Conservation (phyloP, 2,113 vertebrate genomes). For the Rostratula benghalensis region DNA sequence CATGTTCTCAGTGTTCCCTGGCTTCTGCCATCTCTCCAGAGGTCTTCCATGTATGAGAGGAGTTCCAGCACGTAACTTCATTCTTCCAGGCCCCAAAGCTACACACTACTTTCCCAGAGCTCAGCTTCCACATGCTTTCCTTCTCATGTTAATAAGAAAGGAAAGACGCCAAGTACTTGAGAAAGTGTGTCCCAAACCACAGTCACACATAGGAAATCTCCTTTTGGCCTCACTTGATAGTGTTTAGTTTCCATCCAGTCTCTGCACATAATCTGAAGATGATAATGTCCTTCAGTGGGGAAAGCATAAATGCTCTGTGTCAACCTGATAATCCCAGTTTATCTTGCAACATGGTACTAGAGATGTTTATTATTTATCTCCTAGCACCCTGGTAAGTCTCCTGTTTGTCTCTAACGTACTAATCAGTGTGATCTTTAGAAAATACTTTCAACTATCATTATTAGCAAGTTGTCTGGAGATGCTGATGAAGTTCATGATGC, state of each 20-base stretch:
- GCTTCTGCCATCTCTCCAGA: background rate
- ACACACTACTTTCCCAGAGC: background rate
- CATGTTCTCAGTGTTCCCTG: background rate
- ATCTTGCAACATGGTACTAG: background rate
- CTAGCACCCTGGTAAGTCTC: background rate
- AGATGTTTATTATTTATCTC: background rate
- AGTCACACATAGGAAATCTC: background rate
- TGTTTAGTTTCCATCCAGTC: background rate
- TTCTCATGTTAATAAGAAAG: background rate
- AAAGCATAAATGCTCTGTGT: background rate
- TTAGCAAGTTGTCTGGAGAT: background rate
- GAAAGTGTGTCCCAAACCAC: background rate
- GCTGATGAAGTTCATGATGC: background rate
- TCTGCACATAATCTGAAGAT: background rate
- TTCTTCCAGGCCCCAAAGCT: background rate
- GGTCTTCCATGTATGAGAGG: background rate
- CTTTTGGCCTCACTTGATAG: background rate
- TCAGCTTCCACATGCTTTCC: background rate
- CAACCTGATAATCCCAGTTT: background rate
- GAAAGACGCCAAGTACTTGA: background rate
- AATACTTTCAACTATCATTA: background rate
- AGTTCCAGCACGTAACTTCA: background rate
- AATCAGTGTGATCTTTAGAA: background rate
- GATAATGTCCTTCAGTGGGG: background rate
- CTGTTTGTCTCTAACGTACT: background rate